Evolutionary conservation across 1,140 invertebrate genomes (phyloP).

Genomic region (Cydia fagiglandana): DNA sequence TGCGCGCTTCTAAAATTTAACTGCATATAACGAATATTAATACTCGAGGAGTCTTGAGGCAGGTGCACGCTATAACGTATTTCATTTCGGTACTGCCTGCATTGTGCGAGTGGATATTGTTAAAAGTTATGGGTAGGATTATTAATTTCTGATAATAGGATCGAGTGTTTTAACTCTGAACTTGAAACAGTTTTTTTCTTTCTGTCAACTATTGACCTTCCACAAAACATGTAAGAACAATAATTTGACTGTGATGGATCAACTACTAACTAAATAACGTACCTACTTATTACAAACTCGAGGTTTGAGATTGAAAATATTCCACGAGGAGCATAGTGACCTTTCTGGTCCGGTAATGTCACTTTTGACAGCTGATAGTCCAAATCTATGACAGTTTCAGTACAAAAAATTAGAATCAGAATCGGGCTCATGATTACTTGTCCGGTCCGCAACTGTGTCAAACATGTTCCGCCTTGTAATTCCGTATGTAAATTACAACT

Average conservation of each 20-base stretch:
- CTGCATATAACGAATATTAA: constrained; percentile 79
- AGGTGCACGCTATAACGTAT: constrained; percentile 72
- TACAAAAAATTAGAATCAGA: no score
- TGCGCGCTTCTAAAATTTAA: constrained; percentile 65
- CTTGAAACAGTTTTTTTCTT: constrained; percentile 46
- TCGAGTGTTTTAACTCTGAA: constrained; percentile 33
- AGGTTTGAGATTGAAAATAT: no score
- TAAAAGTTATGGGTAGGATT: constrained; percentile 39
- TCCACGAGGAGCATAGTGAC: no score
- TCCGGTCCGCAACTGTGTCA: constrained; percentile 63
- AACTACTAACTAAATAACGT: no score
- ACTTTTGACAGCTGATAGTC: no score
- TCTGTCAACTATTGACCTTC: not conserved
- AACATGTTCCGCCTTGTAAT: constrained; percentile 69
- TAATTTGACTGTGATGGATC: no score
- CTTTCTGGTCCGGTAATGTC: no score
- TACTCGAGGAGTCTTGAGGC: constrained; percentile 56
- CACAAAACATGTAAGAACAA: no score
- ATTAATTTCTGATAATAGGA: not conserved
- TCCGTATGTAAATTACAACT: constrained; percentile 77
- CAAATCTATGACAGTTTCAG: no score
- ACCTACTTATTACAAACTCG: no score
- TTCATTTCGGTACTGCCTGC: constrained; percentile 55
- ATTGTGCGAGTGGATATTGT: constrained; percentile 58
- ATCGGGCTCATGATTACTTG: constrained; percentile 31